phyloP scores from a whole-genome alignment of 2,113 vertebrate species.

The Oophaga pumilio region DNA sequence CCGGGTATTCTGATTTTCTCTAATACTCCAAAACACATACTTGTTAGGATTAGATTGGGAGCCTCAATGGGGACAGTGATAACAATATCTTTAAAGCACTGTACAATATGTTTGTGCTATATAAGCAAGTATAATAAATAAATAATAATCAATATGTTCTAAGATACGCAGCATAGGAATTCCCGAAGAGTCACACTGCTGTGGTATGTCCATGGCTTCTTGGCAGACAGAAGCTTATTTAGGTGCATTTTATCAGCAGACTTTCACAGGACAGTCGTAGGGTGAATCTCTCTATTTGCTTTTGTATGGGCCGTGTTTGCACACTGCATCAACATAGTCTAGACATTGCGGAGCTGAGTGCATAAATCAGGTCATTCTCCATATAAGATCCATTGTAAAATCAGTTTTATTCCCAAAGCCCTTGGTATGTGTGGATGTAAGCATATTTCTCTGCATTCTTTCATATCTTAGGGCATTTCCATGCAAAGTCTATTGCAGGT shows the following conservation, averaged over 20 bases:
- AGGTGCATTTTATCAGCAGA: constrained; percentile 13
- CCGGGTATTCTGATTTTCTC: too few relatives aligned
- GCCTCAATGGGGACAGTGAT: too few relatives aligned
- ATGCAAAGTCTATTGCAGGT: neutral
- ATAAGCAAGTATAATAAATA: too few relatives aligned
- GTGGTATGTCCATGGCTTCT: neutral
- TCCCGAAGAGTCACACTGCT: neutral
- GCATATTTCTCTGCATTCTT: neutral
- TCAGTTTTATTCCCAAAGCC: neutral
- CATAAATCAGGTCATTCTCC: constrained; percentile 26
- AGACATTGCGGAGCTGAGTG: constrained; percentile 30
- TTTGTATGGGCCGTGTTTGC: constrained; percentile 25
- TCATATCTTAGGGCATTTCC: neutral
- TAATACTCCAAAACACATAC: too few relatives aligned
- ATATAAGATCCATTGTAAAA: neutral
- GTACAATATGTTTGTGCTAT: too few relatives aligned
- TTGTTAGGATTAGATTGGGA: too few relatives aligned
- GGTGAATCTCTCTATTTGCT: constrained; percentile 42
- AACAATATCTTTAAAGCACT: too few relatives aligned
- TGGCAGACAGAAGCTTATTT: constrained; percentile 31
- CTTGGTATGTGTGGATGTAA: neutral
- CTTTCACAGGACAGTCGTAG: constrained; percentile 3
- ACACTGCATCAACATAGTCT: constrained; percentile 34
- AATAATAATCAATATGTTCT: neutral
- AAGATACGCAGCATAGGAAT: neutral